Percentiles rank a stretch among this genome's conserved stretches.
phyloP scores from a whole-genome alignment of 2,113 vertebrate species.

The Geothlypis trichas region DNA sequence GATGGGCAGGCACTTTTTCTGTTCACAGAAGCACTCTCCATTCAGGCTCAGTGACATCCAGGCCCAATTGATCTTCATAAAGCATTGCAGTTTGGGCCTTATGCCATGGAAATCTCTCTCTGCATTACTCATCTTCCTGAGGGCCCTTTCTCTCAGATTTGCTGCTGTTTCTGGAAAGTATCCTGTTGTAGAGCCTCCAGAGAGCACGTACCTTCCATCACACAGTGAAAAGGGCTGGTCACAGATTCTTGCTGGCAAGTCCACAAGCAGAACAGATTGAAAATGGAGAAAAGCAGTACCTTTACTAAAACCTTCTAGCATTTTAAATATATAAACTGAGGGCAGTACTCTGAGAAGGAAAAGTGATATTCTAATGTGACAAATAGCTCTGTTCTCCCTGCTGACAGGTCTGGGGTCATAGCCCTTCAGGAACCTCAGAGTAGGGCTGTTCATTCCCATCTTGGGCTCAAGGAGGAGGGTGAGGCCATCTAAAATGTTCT shows the following conservation, averaged over 20 bases:
- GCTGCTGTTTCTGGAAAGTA: constrained; percentile 18
- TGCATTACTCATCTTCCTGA: constrained; percentile 31
- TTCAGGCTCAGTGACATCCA: not conserved
- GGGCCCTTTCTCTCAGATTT: not conserved
- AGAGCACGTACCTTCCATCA: not conserved
- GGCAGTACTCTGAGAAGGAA: not conserved
- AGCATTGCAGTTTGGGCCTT: not conserved
- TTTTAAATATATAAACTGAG: not conserved
- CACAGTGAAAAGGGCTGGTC: not conserved
- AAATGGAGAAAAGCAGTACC: not conserved
- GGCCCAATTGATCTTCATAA: not conserved
- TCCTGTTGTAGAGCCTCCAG: not conserved
- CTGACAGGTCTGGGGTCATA: not conserved
- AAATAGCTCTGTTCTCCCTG: not conserved
- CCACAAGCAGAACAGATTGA: not conserved
- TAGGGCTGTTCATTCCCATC: not conserved
- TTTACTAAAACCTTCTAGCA: not conserved
- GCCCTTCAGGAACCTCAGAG: not conserved
- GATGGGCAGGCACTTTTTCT: not conserved
- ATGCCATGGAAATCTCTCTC: not conserved
- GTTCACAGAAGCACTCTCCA: not conserved
- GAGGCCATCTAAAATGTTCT: not conserved
- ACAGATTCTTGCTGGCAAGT: not conserved
- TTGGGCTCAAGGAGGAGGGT: not conserved
- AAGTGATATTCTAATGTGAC: not conserved